A percentile compares a stretch with the other conserved stretches of the same genome.
Conservation (phyloP, 2,888 invertebrate species). For the Lottia scabra region DNA sequence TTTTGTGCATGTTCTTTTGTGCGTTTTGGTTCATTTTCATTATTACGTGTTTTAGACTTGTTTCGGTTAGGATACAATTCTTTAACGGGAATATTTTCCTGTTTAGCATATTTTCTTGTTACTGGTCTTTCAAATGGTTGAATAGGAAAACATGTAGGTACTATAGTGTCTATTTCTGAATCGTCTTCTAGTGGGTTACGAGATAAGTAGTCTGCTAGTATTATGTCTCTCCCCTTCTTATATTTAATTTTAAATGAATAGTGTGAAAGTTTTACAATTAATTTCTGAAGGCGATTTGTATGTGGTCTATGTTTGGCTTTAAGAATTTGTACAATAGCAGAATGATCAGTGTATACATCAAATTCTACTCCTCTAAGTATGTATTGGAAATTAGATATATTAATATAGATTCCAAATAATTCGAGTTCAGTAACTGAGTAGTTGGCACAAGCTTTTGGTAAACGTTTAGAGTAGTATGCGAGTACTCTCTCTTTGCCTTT, state of each 20-base stretch:
- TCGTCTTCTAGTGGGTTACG: neutral
- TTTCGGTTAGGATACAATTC: neutral
- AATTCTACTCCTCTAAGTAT: neutral
- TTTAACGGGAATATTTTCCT: neutral
- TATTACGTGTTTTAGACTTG: neutral
- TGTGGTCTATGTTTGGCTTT: neutral
- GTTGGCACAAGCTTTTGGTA: neutral
- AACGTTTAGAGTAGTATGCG: neutral
- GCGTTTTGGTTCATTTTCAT: neutral
- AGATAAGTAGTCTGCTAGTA: neutral
- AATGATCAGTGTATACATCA: neutral
- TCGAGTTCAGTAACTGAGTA: neutral
- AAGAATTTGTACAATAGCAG: neutral
- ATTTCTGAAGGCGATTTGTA: conserved; percentile 4
- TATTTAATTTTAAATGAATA: neutral
- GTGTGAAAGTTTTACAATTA: neutral
- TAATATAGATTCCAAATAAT: neutral
- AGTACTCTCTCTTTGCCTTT: neutral
- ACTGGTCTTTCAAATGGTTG: neutral
- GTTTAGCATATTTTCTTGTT: neutral
- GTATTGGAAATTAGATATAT: neutral
- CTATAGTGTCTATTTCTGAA: neutral
- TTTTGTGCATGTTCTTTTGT: neutral
- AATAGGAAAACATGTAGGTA: neutral
- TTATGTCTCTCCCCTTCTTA: neutral